These are phyloP conservation scores for Hanleya hanleyi DNA, from an alignment of 2,888 invertebrate species.

Conservation along the genomic window DNA sequence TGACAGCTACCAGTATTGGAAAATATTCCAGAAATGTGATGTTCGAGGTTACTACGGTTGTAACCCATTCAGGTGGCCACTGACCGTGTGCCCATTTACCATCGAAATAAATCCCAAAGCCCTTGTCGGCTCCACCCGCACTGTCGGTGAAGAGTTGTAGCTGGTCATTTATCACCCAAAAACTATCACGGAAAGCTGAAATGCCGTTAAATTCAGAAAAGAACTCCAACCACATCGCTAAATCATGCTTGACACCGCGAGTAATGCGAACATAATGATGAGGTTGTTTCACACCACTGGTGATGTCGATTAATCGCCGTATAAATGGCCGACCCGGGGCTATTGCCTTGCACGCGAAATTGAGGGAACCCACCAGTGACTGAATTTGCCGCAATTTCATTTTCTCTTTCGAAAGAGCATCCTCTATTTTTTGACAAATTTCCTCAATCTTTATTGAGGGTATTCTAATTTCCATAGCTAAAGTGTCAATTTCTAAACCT, in stretches of 20 bases:
- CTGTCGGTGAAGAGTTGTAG: conserved; percentile 13
- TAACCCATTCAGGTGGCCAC: too few relatives aligned
- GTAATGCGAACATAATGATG: conserved; percentile 17
- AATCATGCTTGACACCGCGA: conserved; percentile 12
- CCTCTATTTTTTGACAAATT: too few relatives aligned
- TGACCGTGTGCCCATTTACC: too few relatives aligned
- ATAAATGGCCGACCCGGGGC: conserved; percentile 26
- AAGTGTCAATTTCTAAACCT: too few relatives aligned
- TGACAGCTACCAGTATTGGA: background rate
- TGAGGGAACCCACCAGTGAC: too few relatives aligned
- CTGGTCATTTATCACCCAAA: conserved; percentile 1
- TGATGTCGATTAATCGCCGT: conserved; percentile 19
- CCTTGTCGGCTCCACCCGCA: background rate
- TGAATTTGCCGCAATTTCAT: too few relatives aligned
- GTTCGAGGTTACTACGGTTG: background rate
- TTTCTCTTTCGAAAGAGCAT: too few relatives aligned
- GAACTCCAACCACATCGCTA: conserved; percentile 20
- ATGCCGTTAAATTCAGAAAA: conserved; percentile 22
- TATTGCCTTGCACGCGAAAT: conserved; percentile 27
- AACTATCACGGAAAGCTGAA: conserved; percentile 23
- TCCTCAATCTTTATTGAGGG: too few relatives aligned
- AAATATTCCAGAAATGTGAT: conserved; percentile 12
- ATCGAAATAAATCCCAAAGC: conserved; percentile 10
- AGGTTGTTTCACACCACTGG: conserved; percentile 9
- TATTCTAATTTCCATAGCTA: too few relatives aligned